Conservation (phyloP, 2,797 vertebrate genomes). For the Enteromius paludinosus region DNA sequence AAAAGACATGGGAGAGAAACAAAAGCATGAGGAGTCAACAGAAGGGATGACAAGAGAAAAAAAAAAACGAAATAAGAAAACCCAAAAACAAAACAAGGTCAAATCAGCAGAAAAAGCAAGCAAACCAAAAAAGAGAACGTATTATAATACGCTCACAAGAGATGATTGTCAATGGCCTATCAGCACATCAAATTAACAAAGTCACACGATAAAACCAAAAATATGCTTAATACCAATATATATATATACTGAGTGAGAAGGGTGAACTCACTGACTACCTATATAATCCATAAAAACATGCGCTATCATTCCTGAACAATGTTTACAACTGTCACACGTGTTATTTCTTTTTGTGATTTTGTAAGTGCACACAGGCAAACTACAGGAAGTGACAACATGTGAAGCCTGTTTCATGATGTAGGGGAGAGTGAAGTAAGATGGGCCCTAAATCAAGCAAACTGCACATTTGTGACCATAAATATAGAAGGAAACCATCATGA, state of each 20-base stretch:
- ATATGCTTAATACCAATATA: conserved; percentile 30
- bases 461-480: not conserved
- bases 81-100: conserved; percentile 24
- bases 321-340: not conserved
- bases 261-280: conserved; percentile 38
- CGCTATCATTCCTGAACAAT: conserved; percentile 14
- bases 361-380: conserved; percentile 44
- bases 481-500: not conserved
- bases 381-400: conserved; percentile 14
- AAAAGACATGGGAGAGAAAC: conserved; percentile 62
- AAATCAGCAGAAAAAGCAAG: conserved; percentile 43
- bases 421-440: conserved; percentile 13
- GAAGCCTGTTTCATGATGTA: conserved; percentile 32
- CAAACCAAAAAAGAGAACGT: conserved; percentile 50
- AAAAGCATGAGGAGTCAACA: conserved; percentile 56
- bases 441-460: not conserved
- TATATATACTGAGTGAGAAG: conserved; percentile 21
- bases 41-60: conserved; percentile 56
- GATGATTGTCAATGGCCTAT: conserved; percentile 31
- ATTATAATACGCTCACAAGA: conserved; percentile 29
- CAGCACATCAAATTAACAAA: conserved; percentile 43
- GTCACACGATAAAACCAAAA: conserved; percentile 29
- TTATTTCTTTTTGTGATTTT: not conserved
- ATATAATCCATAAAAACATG: conserved; percentile 29
- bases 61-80: conserved; percentile 45